A percentile compares a stretch with the other conserved stretches of the same genome.
Conservation (phyloP, 2,888 invertebrate genomes). For the Ischnura elegans region DNA sequence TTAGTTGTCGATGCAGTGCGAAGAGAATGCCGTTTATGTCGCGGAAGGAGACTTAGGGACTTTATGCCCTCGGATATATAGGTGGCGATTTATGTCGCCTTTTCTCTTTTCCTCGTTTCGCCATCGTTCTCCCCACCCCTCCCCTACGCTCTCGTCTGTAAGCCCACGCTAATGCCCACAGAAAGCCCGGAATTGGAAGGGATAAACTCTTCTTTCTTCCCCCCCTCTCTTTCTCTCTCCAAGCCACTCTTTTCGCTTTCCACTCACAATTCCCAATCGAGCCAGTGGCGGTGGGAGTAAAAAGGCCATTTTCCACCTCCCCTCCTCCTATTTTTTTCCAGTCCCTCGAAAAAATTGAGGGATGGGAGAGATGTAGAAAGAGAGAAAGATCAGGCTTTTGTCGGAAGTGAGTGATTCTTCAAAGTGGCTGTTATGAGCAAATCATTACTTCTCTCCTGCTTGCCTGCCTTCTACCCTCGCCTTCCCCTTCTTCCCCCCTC, state of each 20-base stretch:
- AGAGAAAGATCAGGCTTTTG: not conserved
- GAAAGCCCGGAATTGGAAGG: not conserved
- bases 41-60: too few species aligned
- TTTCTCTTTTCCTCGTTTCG: too few species aligned
- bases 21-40: too few species aligned
- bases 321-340: not conserved
- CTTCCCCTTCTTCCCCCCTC: not conserved
- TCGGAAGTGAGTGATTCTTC: constrained; percentile 9
- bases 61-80: too few species aligned
- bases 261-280: not conserved
- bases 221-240: too few species aligned
- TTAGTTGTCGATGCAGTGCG: too few species aligned
- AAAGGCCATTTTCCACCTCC: too few species aligned
- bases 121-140: not conserved
- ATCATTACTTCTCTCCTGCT: not conserved
- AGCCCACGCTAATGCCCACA: not conserved
- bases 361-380: too few species aligned
- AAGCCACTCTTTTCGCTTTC: not conserved
- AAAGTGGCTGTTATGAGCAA: constrained; percentile 38
- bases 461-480: not conserved
- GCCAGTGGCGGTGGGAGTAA: not conserved
- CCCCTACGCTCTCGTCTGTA: not conserved
- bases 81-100: too few species aligned
- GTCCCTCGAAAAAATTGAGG: not conserved
- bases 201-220: not conserved